Base-by-base conservation (phyloP, 2,888 invertebrate genomes). In the Erebia epiphron region DNA sequence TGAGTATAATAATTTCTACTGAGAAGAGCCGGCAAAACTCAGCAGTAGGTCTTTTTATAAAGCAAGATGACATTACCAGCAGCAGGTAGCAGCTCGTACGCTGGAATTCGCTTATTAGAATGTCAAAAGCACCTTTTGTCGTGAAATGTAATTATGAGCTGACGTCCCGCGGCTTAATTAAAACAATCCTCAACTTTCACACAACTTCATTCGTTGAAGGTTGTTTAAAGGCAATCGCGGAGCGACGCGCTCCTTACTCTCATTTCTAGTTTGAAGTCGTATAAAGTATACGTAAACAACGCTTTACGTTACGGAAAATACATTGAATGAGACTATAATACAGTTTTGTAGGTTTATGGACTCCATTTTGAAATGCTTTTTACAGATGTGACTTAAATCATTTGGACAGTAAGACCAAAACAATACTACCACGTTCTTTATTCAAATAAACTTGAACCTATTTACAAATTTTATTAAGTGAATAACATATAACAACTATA, bases 81-180 rank as follows among this genome's bases (percentile, higher is more conserved):
- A 67, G 18, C 43, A 35, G 18, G 46, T 18, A 26, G 46, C 13
- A 21, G 46, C 18, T 11, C 5, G 26, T 21, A 14, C 16, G 66
- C 54, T 14, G 35, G 35, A 52, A 35, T 16, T 35, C 49, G 57
- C 64, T 63, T 65, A 49, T 61, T 68, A 56, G 50, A 62, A 67
- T 41, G 62, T 62, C 67, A 69, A 57, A 61, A 68, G 66, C 73
- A 71, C 73, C 69, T 71, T 35, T 71, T 73, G 64, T 68, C 68
- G 56, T 63, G 71, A 67, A 70, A 73, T 64, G 64, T 72, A 72
- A 75, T 73, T 75, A 73, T 58, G 69, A 70, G 64, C 57, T 69
- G 68, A 64, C 68, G 65, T 72, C 68, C 58, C 68, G 43, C 63
- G 70, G 57, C 68, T 73, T 75, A 70, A 73, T 75, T 73, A 73